Conservation (phyloP, 2,797 vertebrate genomes). For the Rhabdophis nuchalis region DNA sequence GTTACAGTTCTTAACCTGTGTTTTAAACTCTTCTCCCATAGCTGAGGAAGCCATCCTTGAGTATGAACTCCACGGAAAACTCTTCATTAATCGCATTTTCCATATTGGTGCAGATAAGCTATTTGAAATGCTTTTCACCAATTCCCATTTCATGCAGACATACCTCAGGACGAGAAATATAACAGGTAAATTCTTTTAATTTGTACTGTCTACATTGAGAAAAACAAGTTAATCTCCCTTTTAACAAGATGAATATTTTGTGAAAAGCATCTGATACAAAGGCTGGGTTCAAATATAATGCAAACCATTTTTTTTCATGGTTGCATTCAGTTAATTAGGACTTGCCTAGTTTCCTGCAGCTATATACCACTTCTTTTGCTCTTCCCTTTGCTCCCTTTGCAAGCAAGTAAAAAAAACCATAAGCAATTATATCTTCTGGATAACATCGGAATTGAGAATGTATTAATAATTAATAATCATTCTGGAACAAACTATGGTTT, state of each 20-base stretch:
- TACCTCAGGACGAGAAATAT: conserved; percentile 85
- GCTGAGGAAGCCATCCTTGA: conserved; percentile 74
- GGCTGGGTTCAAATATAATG: background rate
- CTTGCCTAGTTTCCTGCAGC: background rate
- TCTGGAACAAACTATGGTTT: background rate
- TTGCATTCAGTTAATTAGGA: background rate
- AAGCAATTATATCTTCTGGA: background rate
- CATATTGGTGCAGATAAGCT: conserved; percentile 87
- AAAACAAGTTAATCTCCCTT: background rate
- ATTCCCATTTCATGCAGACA: conserved; percentile 84
- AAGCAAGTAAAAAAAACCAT: background rate
- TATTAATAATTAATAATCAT: background rate
- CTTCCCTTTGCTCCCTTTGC: background rate
- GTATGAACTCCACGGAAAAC: conserved; percentile 79
- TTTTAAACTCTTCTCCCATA: conserved; percentile 52
- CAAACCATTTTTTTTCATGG: background rate
- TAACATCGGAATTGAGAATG: background rate
- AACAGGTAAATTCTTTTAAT: conserved; percentile 73
- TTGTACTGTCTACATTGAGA: conserved; percentile 14
- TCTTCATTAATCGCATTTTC: conserved; percentile 88
- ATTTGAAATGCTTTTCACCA: conserved; percentile 93
- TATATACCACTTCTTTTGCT: background rate
- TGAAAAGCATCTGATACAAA: background rate
- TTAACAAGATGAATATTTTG: conserved; percentile 17
- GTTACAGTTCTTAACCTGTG: conserved; percentile 30